A percentile compares a stretch with the other conserved stretches of the same genome.
phyloP scores from a whole-genome alignment of 2,888 invertebrate species.

The Noctua pronuba region DNA sequence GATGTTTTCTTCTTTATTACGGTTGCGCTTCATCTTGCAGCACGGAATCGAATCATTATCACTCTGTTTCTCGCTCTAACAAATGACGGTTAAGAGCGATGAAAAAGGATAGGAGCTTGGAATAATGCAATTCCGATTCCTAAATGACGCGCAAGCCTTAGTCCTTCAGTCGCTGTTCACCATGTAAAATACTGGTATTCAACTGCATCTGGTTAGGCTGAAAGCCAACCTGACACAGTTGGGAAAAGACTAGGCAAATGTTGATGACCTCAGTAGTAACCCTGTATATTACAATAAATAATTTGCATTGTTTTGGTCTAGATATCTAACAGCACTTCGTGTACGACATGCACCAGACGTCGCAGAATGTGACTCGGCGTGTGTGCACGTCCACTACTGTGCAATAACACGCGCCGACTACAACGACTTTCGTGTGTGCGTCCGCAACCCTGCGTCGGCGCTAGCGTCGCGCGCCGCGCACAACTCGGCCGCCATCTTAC shows the following conservation, averaged over 20 bases:
- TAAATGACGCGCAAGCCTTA: neutral
- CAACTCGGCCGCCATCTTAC: constrained; percentile 83
- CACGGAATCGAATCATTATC: neutral
- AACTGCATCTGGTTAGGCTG: neutral
- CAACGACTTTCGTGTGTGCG: constrained; percentile 94
- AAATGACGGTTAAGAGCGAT: neutral
- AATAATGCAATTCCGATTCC: neutral
- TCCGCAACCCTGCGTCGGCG: constrained; percentile 95
- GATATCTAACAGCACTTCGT: constrained; percentile 94
- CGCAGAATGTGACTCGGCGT: constrained; percentile 92
- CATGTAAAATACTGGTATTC: neutral
- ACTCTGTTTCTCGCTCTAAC: neutral
- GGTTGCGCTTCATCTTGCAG: neutral
- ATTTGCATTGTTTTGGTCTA: constrained; percentile 72
- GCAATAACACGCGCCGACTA: constrained; percentile 96
- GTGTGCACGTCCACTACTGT: constrained; percentile 96
- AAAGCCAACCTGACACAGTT: neutral
- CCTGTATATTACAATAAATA: neutral
- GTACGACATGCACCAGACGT: constrained; percentile 91
- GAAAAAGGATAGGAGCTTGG: neutral
- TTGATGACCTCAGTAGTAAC: neutral
- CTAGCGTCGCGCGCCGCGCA: constrained; percentile 91
- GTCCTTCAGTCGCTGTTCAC: neutral
- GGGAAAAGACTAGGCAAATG: neutral
- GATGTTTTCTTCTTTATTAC: neutral